Percentiles rank a stretch among this genome's conserved stretches.
These are phyloP conservation scores for Enoplolaimus lenunculus DNA, from an alignment of 2,888 invertebrate species.

Conservation along the genomic window DNA sequence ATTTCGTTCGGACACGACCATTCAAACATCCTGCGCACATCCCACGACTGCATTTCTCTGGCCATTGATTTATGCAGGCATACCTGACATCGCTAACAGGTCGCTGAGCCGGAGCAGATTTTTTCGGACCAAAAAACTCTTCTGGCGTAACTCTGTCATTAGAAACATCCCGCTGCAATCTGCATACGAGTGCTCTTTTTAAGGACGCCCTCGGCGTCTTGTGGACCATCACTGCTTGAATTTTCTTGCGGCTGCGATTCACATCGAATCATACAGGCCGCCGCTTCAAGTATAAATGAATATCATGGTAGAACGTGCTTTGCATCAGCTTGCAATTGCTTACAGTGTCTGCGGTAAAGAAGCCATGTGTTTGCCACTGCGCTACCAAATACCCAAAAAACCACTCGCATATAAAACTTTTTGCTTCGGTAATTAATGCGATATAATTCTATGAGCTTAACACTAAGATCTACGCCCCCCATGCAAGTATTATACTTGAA, in stretches of 20 bases:
- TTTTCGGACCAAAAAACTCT: too few relatives aligned
- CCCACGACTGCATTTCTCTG: background rate
- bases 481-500: background rate
- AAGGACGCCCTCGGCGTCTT: background rate
- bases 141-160: too few relatives aligned
- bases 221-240: too few relatives aligned
- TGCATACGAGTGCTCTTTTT: background rate
- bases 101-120: background rate
- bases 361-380: background rate
- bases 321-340: background rate
- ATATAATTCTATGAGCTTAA: background rate
- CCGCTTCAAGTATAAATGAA: too few relatives aligned
- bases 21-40: too few relatives aligned
- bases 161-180: too few relatives aligned
- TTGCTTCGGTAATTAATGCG: background rate
- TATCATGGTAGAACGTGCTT: too few relatives aligned
- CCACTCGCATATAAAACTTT: background rate
- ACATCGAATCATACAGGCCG: too few relatives aligned
- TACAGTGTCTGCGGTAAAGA: background rate
- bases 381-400: background rate
- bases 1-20: too few relatives aligned
- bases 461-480: background rate
- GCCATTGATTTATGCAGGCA: background rate
- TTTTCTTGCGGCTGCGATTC: too few relatives aligned
- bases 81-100: background rate